phyloP scores from a whole-genome alignment of 1,140 invertebrate species.

The Penaeus indicus region DNA sequence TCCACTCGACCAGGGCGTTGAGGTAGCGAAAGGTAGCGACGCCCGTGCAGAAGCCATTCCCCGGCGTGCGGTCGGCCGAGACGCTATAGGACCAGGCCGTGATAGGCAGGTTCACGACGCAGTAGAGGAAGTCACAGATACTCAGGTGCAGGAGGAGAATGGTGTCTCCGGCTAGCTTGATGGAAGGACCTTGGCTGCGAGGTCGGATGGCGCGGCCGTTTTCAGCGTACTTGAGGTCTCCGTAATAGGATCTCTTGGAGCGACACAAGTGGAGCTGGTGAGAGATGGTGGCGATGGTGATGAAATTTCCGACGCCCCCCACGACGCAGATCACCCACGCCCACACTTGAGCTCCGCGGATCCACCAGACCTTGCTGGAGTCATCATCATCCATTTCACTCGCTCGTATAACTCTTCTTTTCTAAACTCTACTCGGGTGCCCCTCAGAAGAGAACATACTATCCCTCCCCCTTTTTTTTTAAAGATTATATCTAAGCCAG shows the following conservation, averaged over 20 bases:
- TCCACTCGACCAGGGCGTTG: conserved; percentile 63
- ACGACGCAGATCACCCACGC: conserved; percentile 32
- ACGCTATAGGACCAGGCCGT: conserved; percentile 45
- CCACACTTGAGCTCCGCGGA: conserved; percentile 38
- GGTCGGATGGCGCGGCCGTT: no score
- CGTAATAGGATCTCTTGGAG: not conserved
- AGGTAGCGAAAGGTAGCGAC: conserved; percentile 57
- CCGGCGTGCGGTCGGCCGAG: not conserved
- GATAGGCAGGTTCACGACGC: conserved; percentile 58
- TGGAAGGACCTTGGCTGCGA: not conserved
- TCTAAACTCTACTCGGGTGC: no score
- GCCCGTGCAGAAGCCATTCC: conserved; percentile 41
- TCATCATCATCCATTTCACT: no score
- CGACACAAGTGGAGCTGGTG: conserved; percentile 30
- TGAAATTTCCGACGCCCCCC: not conserved
- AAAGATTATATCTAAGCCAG: no score
- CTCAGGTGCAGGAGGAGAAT: conserved; percentile 60
- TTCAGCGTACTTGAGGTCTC: not conserved
- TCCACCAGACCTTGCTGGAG: not conserved
- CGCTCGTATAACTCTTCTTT: no score
- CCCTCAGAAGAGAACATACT: no score
- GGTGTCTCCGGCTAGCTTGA: conserved; percentile 50
- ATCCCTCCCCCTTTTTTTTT: no score
- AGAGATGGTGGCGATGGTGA: conserved; percentile 34
- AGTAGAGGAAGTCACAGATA: conserved; percentile 61